Evolutionary conservation across 2,113 vertebrate genomes (phyloP).

Genomic region (Ochotona curzoniae): DNA sequence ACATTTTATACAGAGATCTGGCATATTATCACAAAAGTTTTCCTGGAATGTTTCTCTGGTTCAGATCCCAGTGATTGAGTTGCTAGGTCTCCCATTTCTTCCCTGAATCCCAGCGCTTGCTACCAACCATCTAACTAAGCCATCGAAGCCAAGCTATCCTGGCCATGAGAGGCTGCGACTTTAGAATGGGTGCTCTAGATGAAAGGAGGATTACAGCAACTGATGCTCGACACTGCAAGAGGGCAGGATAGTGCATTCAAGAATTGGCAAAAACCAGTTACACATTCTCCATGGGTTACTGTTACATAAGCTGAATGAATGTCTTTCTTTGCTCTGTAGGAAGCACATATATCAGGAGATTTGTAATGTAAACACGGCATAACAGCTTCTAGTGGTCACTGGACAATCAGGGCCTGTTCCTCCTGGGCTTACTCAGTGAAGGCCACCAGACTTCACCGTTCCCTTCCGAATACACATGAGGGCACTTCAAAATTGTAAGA

Average conservation of each 20-base stretch:
- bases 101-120: neutral
- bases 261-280: neutral
- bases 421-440: neutral
- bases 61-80: neutral
- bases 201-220: neutral
- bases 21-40: neutral
- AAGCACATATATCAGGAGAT: slow-evolving; percentile 23
- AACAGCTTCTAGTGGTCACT: slow-evolving; percentile 1
- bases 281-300: neutral
- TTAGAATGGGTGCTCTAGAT: neutral
- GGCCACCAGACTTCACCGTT: neutral
- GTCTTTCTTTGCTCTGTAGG: neutral
- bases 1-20: neutral
- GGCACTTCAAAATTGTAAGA: no score
- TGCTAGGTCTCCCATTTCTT: neutral
- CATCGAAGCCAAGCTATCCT: neutral
- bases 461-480: neutral
- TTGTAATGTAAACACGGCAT: neutral
- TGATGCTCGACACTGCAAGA: neutral
- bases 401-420: neutral
- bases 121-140: neutral
- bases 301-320: neutral
- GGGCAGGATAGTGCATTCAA: neutral
- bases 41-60: slow-evolving; percentile 21
- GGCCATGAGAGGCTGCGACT: neutral